Percentiles rank a stretch among this genome's conserved stretches.
phyloP scores from a whole-genome alignment of 2,888 invertebrate genomes.

The Heteromurus nitidus region DNA sequence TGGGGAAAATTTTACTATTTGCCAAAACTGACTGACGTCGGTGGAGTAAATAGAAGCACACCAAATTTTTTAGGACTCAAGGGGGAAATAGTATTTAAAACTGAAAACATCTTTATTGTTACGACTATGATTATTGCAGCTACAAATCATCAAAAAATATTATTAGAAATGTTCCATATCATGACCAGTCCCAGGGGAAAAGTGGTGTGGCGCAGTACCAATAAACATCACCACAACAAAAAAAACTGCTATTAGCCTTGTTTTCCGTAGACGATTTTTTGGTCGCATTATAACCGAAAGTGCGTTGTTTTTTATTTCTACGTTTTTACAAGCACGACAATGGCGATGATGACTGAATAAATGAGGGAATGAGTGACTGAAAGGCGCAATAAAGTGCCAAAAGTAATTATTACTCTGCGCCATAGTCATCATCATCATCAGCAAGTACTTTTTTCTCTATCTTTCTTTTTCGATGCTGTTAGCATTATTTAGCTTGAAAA shows the following conservation, averaged over 20 bases:
- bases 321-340: conserved; percentile 43
- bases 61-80: too few relatives aligned
- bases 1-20: too few relatives aligned
- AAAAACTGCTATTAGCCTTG: too few relatives aligned
- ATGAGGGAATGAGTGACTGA: conserved; percentile 53
- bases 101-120: conserved; percentile 38
- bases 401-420: conserved; percentile 51
- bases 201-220: too few relatives aligned
- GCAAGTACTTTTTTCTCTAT: not conserved
- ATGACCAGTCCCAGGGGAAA: too few relatives aligned
- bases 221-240: too few relatives aligned
- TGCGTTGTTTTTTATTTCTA: too few relatives aligned
- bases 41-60: too few relatives aligned
- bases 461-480: conserved; percentile 4
- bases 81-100: too few relatives aligned
- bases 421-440: conserved; percentile 3
- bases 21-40: too few relatives aligned
- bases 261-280: conserved; percentile 23
- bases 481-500: conserved; percentile 42
- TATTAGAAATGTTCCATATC: too few relatives aligned
- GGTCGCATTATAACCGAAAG: too few relatives aligned
- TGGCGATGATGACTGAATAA: conserved; percentile 50
- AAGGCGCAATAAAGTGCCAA: conserved; percentile 59
- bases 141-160: conserved; percentile 51
- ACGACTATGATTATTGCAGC: conserved; percentile 51